Conservation (phyloP, 2,888 invertebrate genomes). For the Calameuta idolon region DNA sequence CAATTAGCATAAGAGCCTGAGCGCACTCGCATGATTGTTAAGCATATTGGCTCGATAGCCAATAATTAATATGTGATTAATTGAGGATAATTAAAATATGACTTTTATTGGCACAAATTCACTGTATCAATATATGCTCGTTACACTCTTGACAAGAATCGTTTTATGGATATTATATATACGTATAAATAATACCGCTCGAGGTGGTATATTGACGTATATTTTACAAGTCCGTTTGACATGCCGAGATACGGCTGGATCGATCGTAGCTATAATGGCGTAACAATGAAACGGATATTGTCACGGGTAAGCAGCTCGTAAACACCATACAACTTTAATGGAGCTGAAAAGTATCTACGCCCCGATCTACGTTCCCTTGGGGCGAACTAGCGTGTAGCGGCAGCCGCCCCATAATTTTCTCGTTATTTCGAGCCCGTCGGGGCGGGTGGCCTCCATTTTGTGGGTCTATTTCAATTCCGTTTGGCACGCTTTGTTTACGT, state of each 20-base stretch:
- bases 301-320: slow-evolving; percentile 44
- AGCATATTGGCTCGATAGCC: not conserved
- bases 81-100: not conserved
- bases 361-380: slow-evolving; percentile 49
- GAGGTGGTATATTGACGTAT: not conserved
- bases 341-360: slow-evolving; percentile 58
- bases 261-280: slow-evolving; percentile 26
- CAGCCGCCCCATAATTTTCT: slow-evolving; percentile 64
- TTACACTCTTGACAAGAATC: not conserved
- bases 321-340: slow-evolving; percentile 50
- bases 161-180: not conserved
- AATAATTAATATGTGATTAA: not conserved
- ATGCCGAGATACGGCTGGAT: not conserved
- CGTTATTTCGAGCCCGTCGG: slow-evolving; percentile 49
- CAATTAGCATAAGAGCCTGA: slow-evolving; percentile 1
- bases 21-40: not conserved
- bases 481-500: slow-evolving; percentile 46
- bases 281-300: slow-evolving; percentile 44
- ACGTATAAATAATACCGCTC: not conserved
- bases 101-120: not conserved
- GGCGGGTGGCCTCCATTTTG: slow-evolving; percentile 13
- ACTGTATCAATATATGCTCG: not conserved
- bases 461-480: slow-evolving; percentile 42
- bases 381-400: slow-evolving; percentile 28
- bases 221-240: not conserved